phyloP scores from a whole-genome alignment of 2,888 invertebrate genomes.

The Dryocosmus kuriphilus region DNA sequence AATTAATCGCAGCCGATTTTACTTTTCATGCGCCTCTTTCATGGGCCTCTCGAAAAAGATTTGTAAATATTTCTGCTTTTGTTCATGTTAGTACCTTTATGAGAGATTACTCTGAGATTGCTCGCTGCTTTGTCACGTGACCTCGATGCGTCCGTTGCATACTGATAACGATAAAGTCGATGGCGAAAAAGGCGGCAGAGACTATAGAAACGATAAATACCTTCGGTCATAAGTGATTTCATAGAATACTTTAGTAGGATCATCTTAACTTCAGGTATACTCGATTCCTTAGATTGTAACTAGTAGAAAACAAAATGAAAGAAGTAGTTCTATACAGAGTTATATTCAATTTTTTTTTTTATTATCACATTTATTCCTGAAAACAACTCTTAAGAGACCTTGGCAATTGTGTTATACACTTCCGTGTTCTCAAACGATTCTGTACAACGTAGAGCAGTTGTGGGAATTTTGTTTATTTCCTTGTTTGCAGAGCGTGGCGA shows the following conservation, averaged over 20 bases:
- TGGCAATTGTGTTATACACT: background rate
- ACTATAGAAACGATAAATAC: constrained; percentile 59
- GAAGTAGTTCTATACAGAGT: too few relatives aligned
- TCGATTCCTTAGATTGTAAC: too few relatives aligned
- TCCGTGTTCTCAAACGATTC: background rate
- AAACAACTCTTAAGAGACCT: background rate
- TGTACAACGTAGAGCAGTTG: background rate
- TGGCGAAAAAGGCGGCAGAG: constrained; percentile 56
- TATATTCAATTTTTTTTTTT: background rate
- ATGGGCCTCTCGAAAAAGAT: background rate
- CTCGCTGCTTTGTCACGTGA: constrained; percentile 52
- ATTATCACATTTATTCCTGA: background rate
- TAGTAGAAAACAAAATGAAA: too few relatives aligned
- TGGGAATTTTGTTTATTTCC: background rate
- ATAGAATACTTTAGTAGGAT: constrained; percentile 4
- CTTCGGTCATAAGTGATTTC: constrained; percentile 48
- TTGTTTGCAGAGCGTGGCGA: background rate
- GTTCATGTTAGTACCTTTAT: constrained; percentile 13
- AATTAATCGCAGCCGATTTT: background rate
- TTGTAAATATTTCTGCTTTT: background rate
- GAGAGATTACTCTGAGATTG: constrained; percentile 45
- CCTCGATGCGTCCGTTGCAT: constrained; percentile 66
- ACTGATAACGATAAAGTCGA: constrained; percentile 64
- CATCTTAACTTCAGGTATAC: background rate
- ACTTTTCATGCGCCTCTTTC: background rate